Base-by-base conservation (phyloP, 53 echinoderm and acorn worm genomes). In the Glandiceps talaboti region DNA sequence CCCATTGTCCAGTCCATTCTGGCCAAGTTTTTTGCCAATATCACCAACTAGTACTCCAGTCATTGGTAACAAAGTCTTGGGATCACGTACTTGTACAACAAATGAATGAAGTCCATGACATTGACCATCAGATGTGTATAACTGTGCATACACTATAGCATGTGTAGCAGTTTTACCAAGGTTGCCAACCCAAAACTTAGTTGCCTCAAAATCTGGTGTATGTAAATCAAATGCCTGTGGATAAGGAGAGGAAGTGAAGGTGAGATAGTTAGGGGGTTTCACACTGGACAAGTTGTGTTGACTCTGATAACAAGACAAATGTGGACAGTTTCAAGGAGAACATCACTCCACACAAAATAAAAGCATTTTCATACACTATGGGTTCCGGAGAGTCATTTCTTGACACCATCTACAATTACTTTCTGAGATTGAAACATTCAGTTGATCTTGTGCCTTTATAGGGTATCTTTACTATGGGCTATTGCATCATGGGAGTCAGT, bases 1-100 rank as follows among this genome's bases (percentile, higher is more conserved):
- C 94, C 99, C 99, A 84, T 99, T 99, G 80, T 99, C 99, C 14
- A 99, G 84, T 0, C 99, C 99, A 83, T 99, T 93, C 79, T 87
- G 91, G 25, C 99, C 99, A 28, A 99, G 86, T 79, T 99, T 99
- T 84, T 77, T 86, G 30, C 99, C 99, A 78, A 99, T 91, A 77
- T 99, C 99, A 0, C 99, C 99, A 0, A 99, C 89, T 28, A 99
- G 75, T 30, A 99, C 79, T 26, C 99, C 99, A 0, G 94, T 91
- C n/a, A 89, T 72, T 12, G 87, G 74, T 32, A 75, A 85, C 77
- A 90, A 81, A 26, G 94, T 91, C 32, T 79, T 80, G 1, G 89
- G 84, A 76, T 91, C 86, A 31, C 94, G 78, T 74, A 94, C 30
- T 29, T 91, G 94, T 27, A 94, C 94, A 31, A 94, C 33, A 73